These are phyloP conservation scores for Papilio dardanus DNA, from an alignment of 1,140 invertebrate genomes.

Conservation along the genomic window DNA sequence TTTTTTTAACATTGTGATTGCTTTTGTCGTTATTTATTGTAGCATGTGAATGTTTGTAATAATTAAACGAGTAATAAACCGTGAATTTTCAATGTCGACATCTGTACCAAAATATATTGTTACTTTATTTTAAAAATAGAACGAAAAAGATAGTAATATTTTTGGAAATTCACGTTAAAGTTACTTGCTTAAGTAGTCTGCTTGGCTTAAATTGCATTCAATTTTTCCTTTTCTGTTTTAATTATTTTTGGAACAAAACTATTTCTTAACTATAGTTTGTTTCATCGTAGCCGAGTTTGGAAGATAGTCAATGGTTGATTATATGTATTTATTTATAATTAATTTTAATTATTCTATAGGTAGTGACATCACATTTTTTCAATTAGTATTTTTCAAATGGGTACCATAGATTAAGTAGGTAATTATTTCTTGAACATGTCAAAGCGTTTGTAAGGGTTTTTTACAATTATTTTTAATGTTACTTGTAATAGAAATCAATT, in stretches of 20 bases:
- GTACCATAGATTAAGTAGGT: conserved; percentile 40
- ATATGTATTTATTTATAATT: background rate
- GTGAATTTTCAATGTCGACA: too few relatives aligned
- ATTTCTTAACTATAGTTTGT: too few relatives aligned
- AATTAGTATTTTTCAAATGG: conserved; percentile 58
- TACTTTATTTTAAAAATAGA: background rate
- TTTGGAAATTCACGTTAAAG: background rate
- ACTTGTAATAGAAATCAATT: background rate
- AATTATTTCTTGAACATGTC: background rate
- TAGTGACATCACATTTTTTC: conserved; percentile 47
- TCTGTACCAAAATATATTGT: background rate
- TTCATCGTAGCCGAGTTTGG: background rate
- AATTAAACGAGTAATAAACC: background rate
- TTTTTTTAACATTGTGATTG: background rate
- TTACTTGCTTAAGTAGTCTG: background rate
- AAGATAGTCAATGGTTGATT: background rate
- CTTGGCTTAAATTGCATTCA: background rate
- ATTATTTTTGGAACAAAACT: too few relatives aligned
- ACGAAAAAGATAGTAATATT: background rate
- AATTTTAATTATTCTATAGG: conserved; percentile 47
- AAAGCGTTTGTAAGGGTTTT: background rate
- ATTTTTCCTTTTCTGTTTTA: too few relatives aligned
- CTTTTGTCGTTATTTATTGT: too few relatives aligned
- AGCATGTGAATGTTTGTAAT: background rate
- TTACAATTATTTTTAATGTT: background rate